These are phyloP conservation scores for Hypocryptadius cinnamomeus DNA, from an alignment of 2,113 vertebrate species.

Conservation along the genomic window DNA sequence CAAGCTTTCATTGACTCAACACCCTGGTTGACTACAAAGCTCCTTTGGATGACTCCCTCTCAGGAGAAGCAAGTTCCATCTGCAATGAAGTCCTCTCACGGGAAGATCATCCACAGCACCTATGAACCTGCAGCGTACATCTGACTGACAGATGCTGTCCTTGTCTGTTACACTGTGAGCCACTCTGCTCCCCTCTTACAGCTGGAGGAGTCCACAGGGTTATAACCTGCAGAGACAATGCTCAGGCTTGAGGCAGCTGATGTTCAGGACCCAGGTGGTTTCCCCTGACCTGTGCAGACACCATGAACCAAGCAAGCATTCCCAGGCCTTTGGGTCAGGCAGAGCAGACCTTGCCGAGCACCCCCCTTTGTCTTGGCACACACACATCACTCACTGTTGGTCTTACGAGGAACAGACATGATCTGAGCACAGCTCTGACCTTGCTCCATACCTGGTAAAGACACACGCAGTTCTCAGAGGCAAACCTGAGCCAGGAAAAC, in stretches of 20 bases:
- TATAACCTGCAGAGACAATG: not conserved
- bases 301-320: not conserved
- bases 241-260: not conserved
- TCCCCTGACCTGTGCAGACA: not conserved
- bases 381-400: not conserved
- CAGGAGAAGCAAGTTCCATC: not conserved
- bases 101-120: not conserved
- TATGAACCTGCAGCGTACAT: not conserved
- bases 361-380: not conserved
- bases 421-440: not conserved
- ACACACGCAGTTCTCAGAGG: not conserved
- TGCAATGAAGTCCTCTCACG: not conserved
- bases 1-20: not conserved
- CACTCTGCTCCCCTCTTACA: not conserved
- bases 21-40: not conserved
- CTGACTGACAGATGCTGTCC: not conserved
- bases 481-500: not conserved
- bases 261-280: not conserved
- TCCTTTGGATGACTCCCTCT: not conserved
- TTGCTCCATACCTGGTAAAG: not conserved
- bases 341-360: not conserved
- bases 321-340: not conserved
- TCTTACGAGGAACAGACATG: accelerated
- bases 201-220: not conserved
- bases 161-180: not conserved